These are phyloP conservation scores for Psilanteris sp. DNA, from an alignment of 1,140 invertebrate species.

Conservation along the genomic window DNA sequence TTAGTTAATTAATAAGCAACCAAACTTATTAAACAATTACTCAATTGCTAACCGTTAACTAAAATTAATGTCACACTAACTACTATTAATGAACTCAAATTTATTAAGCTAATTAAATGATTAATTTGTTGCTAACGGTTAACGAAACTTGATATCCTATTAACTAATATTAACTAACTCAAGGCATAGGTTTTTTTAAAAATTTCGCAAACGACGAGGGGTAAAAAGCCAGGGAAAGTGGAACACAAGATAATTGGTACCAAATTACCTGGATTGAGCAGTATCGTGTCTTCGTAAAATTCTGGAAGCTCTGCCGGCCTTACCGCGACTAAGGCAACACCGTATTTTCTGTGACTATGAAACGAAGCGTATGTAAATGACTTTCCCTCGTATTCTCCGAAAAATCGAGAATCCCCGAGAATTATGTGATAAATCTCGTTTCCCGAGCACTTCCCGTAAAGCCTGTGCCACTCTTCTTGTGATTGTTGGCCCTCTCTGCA, in stretches of 20 bases:
- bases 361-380: slow-evolving; percentile 99
- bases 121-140: no score
- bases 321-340: slow-evolving; percentile 96
- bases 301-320: slow-evolving; percentile 94
- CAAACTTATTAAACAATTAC: no score
- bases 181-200: no score
- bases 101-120: no score
- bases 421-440: slow-evolving; percentile 99
- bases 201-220: no score
- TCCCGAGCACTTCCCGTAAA: slow-evolving; percentile 98
- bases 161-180: no score
- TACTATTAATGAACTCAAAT: no score
- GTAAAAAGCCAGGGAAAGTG: background rate
- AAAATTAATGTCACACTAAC: no score
- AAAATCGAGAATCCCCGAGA: slow-evolving; percentile 96
- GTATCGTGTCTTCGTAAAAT: slow-evolving; percentile 96
- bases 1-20: no score
- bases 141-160: no score
- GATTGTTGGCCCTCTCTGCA: slow-evolving; percentile 97
- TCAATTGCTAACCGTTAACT: no score
- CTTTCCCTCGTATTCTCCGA: slow-evolving; percentile 98
- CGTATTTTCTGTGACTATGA: slow-evolving; percentile 99
- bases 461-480: slow-evolving; percentile 96
- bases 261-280: slow-evolving; percentile 89
- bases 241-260: slow-evolving; percentile 23